Percentiles rank a stretch among this genome's conserved stretches.
Conservation (phyloP, 1,140 invertebrate species). For the Drosophila pandora region DNA sequence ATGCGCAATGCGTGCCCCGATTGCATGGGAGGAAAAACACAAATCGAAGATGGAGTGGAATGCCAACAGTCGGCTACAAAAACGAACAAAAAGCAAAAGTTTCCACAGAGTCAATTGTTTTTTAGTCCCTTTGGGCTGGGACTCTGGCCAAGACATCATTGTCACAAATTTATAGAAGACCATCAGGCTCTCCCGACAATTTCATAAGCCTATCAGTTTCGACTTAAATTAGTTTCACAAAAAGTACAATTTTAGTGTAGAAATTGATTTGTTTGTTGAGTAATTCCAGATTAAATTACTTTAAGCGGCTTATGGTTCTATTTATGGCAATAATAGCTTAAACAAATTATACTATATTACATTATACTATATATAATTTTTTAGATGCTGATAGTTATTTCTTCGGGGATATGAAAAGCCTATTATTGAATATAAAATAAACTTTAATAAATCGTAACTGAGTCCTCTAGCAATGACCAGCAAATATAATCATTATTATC, state of each 20-base stretch:
- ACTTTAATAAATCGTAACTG: too few species aligned
- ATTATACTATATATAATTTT: too few species aligned
- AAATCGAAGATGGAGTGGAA: slow-evolving; percentile 72
- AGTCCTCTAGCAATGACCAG: slow-evolving; percentile 2
- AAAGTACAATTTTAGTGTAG: neutral
- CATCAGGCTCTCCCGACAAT: slow-evolving; percentile 3
- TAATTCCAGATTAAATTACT: too few species aligned
- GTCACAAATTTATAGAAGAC: slow-evolving; percentile 28
- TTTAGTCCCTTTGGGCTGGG: slow-evolving; percentile 32
- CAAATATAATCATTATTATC: slow-evolving; percentile 26
- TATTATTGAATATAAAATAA: too few species aligned
- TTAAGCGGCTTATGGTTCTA: too few species aligned
- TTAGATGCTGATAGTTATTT: too few species aligned
- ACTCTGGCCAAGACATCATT: slow-evolving; percentile 41
- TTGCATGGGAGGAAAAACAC: slow-evolving; percentile 59
- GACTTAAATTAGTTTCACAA: neutral
- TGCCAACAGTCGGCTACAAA: slow-evolving; percentile 33
- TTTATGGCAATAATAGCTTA: too few species aligned
- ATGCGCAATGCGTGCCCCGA: slow-evolving; percentile 74
- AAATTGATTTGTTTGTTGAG: neutral
- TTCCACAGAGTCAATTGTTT: slow-evolving; percentile 66
- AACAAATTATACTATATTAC: too few species aligned
- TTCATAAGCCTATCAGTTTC: neutral
- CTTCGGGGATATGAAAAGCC: too few species aligned
- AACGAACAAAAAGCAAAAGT: slow-evolving; percentile 27